A percentile compares a stretch with the other conserved stretches of the same genome.
phyloP scores from a whole-genome alignment of 2,797 vertebrate genomes.

The Staurois parvus region DNA sequence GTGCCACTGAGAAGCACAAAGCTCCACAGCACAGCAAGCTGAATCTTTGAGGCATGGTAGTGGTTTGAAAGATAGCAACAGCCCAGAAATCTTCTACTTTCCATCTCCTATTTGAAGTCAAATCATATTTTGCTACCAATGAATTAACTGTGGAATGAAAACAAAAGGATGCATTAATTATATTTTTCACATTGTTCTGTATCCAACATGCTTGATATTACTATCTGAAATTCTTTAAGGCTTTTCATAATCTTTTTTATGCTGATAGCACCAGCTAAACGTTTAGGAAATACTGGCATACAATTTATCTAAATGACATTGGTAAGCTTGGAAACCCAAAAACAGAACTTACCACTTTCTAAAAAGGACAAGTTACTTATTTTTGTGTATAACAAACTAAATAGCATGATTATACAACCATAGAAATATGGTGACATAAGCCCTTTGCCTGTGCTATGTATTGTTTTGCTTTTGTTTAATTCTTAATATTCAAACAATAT shows the following conservation, averaged over 20 bases:
- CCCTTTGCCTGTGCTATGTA: not conserved
- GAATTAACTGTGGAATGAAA: constrained; percentile 47
- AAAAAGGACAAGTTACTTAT: constrained; percentile 27
- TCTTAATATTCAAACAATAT: not conserved
- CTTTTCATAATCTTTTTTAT: constrained; percentile 44
- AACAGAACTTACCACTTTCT: constrained; percentile 27
- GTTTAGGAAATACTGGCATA: constrained; percentile 43
- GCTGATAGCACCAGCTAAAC: constrained; percentile 42
- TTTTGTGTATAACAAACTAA: constrained; percentile 38
- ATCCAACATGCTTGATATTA: constrained; percentile 42
- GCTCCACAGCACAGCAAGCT: constrained; percentile 1
- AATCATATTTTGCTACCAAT: constrained; percentile 48
- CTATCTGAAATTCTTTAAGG: constrained; percentile 46
- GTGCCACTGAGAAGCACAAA: constrained; percentile 32
- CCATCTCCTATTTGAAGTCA: constrained; percentile 55
- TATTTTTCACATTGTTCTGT: constrained; percentile 49
- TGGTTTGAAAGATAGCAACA: constrained; percentile 47
- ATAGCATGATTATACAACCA: constrained; percentile 2
- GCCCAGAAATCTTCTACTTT: constrained; percentile 32
- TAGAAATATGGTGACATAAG: not conserved
- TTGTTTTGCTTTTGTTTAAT: not conserved
- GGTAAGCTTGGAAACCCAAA: constrained; percentile 37
- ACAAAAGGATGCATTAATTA: constrained; percentile 53
- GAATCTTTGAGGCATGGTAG: constrained; percentile 41
- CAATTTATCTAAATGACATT: constrained; percentile 56